Conservation (phyloP, 1,140 invertebrate genomes). For the Andrena cerasifolii region DNA sequence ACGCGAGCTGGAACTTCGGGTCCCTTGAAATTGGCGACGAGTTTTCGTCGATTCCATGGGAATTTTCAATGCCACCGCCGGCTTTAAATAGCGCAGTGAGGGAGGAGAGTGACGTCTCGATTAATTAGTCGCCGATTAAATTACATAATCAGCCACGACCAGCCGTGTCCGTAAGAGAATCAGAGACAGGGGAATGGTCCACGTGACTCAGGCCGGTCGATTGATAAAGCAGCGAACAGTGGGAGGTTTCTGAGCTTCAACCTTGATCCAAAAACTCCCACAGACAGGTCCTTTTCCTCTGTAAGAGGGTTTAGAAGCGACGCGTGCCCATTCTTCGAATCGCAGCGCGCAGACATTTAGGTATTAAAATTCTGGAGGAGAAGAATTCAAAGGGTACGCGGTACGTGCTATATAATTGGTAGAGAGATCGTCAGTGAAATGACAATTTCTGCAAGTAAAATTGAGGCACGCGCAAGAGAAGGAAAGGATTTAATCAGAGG, state of each 20-base stretch:
- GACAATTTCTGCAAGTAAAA: too few species aligned
- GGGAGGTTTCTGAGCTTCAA: not conserved
- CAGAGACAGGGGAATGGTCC: not conserved
- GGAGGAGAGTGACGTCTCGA: not conserved
- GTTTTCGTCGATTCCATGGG: slow-evolving; percentile 1
- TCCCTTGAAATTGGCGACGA: slow-evolving; percentile 24
- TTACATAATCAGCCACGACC: not conserved
- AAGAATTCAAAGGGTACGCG: too few species aligned
- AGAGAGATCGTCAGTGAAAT: too few species aligned
- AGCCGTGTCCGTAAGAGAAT: not conserved
- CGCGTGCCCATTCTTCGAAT: not conserved
- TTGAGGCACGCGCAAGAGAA: not conserved
- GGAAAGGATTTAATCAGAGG: not conserved
- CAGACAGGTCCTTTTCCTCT: not conserved
- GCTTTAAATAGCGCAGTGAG: too few species aligned
- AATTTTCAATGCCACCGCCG: slow-evolving; percentile 23
- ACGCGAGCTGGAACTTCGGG: slow-evolving; percentile 18
- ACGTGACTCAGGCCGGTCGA: not conserved
- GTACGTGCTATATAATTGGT: too few species aligned
- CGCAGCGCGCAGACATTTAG: too few species aligned
- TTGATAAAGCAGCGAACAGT: not conserved
- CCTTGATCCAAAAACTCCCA: not conserved
- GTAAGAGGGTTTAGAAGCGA: not conserved
- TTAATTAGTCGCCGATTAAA: slow-evolving; percentile 5
- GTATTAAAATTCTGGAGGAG: too few species aligned